Conservation (phyloP, 2,113 vertebrate genomes). For the Pavo muticus region DNA sequence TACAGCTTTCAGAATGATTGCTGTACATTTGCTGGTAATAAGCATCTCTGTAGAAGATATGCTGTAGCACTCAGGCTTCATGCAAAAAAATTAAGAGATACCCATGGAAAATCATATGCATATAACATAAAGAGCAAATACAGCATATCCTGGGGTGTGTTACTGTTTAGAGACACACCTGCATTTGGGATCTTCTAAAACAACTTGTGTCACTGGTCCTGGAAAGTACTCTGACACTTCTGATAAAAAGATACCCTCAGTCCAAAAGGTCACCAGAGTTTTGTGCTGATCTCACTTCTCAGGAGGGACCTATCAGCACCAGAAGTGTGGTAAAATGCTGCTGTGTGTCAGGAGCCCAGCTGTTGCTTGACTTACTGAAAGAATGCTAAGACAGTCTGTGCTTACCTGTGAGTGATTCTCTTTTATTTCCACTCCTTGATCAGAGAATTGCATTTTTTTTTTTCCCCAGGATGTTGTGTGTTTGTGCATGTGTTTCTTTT, state of each 20-base stretch:
- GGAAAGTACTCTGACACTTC: background rate
- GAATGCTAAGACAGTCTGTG: background rate
- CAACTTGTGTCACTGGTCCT: background rate
- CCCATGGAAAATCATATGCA: background rate
- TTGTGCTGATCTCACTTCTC: background rate
- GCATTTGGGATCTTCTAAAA: background rate
- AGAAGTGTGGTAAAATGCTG: background rate
- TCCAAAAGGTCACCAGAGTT: background rate
- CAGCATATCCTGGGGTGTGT: background rate
- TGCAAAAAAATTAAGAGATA: background rate
- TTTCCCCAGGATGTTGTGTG: background rate
- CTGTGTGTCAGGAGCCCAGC: background rate
- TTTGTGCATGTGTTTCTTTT: background rate
- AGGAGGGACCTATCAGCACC: background rate
- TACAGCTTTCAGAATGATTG: background rate
- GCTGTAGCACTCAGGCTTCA: background rate
- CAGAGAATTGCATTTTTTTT: background rate
- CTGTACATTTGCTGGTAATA: background rate
- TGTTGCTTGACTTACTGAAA: background rate
- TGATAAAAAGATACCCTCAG: background rate
- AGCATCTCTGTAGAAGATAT: background rate
- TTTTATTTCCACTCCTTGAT: no score
- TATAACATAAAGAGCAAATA: background rate
- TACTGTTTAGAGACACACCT: background rate
- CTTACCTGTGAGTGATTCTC: background rate